Base-by-base conservation (phyloP, 2,113 vertebrate species). In the Aramus guarauna region DNA sequence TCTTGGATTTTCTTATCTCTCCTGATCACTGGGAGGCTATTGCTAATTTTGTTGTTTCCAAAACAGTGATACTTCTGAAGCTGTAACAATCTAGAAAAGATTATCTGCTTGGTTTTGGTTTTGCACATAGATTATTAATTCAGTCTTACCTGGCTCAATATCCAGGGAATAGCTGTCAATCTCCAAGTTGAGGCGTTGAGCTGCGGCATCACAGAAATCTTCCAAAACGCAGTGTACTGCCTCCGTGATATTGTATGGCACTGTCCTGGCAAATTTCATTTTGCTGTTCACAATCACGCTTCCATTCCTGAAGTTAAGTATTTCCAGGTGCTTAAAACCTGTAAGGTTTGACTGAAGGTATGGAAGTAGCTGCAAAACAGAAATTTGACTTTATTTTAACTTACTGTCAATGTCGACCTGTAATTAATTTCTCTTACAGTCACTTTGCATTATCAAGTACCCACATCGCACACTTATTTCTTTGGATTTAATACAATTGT, bases 211-310 rank as follows among this genome's bases (percentile, higher is more conserved):
- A 92, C 98, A 99, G 93, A 99, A 99, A 32, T 99, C 98, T 96
- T 99, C 98, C 94, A 99, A 92, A 69, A 99, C 98, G 3, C 97
- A 98, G 23, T 98, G 98, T 50, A 99, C 98, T 0, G 99, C 99
- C 96, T 98, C 92, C 0, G 99, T 99, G 95, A 99, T 97, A 69
- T 99, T 99, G 96, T 99, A 99, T 1, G 99, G 98, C 84, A 99
- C 99, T 1, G 98, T 98, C 96, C 96, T 98, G 71, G 98, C 98
- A 96, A 99, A 99, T 87, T 98, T 99, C 98, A 99, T 97, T 95
- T 98, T 99, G 97, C 99, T 99, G 66, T 99, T 99, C 73, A 99
- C 98, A 30, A 99, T 99, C 85, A 99, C 98, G 16, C 99, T 99
- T 81, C 99, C 99, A 0, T 98, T 98, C 91, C 98, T 97, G 98